Base-by-base conservation (phyloP, 2,113 vertebrate species). In the Albula glossodonta region DNA sequence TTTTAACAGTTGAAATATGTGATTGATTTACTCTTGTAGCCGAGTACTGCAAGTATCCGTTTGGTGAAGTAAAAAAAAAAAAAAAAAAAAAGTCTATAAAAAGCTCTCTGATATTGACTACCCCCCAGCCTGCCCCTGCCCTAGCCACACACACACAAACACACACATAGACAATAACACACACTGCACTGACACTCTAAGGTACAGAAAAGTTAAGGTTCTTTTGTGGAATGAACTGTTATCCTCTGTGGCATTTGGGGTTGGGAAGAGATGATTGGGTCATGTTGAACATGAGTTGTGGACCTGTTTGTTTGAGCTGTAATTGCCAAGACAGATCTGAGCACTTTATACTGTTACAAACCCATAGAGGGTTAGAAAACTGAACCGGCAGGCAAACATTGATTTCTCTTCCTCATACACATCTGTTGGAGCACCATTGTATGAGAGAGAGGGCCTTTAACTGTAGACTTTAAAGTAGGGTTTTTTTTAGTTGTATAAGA, bases 351-450 rank as follows among this genome's bases (percentile, higher is more conserved):
- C 22, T n/a, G 4, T 25, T 11, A 31, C 70, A 74, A 74, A 74
- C 70, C n/a, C 70, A 74, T 74, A n/a, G 70, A 74, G 70, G 70
- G 70, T 74, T 74, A 31, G 70, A 74, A 74, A 15, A 48, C 78
- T 48, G 31, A 78, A 78, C 74, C 74, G 13, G 78, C 41, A 79
- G 78, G 78, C 78, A 79, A 79, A 79, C 78, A 79, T 79, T 8
- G 78, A 79, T 79, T 79, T 49, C 41, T 49, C 19, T 15, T 22
- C 19, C 6, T 17, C n/a, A 1, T 9, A n/a, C n/a, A 10, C 22
- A 31, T 74, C 70, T 74, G 6, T n/a, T n/a, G 4, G 70, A 8
- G 70, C 5, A 74, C 4, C 31, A 31, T 10, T 9, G 8, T 25
- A 4, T 70, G 63, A 70, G 13, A 5, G n/a, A 74, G 70, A 31